A percentile compares a stretch with the other conserved stretches of the same genome.
phyloP scores from a whole-genome alignment of 2,113 vertebrate genomes.

The Rhinogobius similis region DNA sequence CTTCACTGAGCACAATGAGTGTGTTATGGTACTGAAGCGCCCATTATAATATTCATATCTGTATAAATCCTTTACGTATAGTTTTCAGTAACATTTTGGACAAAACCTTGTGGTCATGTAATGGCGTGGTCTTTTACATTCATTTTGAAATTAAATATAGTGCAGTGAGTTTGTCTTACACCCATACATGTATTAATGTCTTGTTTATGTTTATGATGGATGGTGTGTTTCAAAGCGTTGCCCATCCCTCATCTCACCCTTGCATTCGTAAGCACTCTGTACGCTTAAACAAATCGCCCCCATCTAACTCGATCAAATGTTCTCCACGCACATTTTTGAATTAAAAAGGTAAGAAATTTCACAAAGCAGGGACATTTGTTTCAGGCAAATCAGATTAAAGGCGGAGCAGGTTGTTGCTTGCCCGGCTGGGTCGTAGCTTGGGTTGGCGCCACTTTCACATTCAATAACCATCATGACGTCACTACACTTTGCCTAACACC shows the following conservation, averaged over 20 bases:
- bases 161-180: constrained; percentile 24
- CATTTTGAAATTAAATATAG: constrained; percentile 26
- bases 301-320: constrained; percentile 66
- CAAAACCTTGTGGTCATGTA: not conserved
- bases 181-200: constrained; percentile 60
- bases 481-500: constrained; percentile 18
- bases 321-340: constrained; percentile 69
- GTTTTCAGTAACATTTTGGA: constrained; percentile 2
- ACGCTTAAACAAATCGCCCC: constrained; percentile 71
- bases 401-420: constrained; percentile 24
- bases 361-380: constrained; percentile 70
- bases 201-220: constrained; percentile 77
- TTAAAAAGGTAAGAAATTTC: constrained; percentile 74
- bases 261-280: constrained; percentile 51
- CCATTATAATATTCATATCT: constrained; percentile 41
- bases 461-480: constrained; percentile 55
- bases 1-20: constrained; percentile 53
- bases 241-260: constrained; percentile 43
- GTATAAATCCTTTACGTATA: constrained; percentile 20
- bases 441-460: constrained; percentile 63
- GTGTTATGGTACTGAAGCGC: constrained; percentile 29
- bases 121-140: constrained; percentile 13
- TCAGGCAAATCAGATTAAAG: constrained; percentile 69
- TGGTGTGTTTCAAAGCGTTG: constrained; percentile 53
- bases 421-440: constrained; percentile 20